Evolutionary conservation across 37 sponge, comb jelly and placozoan species (phyloP), one percentile per base, ranked within the genome.

Genomic region (Lycopodina hypogea): DNA sequence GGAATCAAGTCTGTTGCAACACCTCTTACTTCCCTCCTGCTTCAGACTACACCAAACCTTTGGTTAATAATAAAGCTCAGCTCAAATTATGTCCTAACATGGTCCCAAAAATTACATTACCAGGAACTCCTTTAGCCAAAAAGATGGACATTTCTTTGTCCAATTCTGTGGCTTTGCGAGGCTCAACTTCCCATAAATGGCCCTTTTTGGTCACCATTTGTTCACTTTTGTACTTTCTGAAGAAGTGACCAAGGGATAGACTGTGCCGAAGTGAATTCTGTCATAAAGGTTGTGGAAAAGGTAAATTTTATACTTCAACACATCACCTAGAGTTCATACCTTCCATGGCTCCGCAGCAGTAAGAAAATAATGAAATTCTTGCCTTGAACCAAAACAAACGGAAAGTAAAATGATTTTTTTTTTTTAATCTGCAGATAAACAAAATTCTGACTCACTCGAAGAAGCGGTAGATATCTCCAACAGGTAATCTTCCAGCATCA

Each of bases 211-310:
- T 29, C 52, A 11, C 32, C 21, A 32, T 26, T 8, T 8, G 23
- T 3, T 60, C 60, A 15, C 3, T 52, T 30, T 48, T 53, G 6
- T 42, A 48, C 32, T 42, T 59, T 22, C 77, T 59, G 77, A 77
- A 77, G 23, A 39, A 77, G 24, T 77, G 77, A 3, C 77, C 77
- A 0, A 77, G 65, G 23, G 77, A 77, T 3, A 77, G 50, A 30
- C 77, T 59, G 40, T 77, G 77, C 11, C 77, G 48, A 36, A 77
- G 39, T 0, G 61, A 77, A 60, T 77, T 77, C 77, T 77, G 65
- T 37, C 19, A 70, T 58, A 14, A 58, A 58, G 3, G 14, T 58
- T 58, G 21, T 21, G 26, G 3, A 24, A 18, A 19, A 4, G 26
- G 3, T 18, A 58, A 18, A 58, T 18, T 18, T 4, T 18, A 19